A percentile compares a stretch with the other conserved stretches of the same genome.
These are phyloP conservation scores for Drosophila simulans DNA, from an alignment of 1,140 invertebrate genomes.

Conservation along the genomic window DNA sequence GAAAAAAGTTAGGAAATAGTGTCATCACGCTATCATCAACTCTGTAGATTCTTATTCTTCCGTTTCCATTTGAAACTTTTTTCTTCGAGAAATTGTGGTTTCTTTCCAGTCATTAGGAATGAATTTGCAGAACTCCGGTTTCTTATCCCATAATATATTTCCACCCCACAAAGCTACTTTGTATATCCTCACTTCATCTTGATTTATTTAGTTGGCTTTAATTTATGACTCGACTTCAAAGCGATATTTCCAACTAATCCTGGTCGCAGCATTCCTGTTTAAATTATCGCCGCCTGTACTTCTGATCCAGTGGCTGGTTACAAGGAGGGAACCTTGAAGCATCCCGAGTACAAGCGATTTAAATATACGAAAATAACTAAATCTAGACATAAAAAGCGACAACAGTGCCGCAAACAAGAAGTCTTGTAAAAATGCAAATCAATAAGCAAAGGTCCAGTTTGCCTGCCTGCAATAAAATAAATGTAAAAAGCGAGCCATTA, in stretches of 20 bases:
- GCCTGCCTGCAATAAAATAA: constrained; percentile 75
- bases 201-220: constrained; percentile 43
- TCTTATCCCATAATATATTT: constrained; percentile 26
- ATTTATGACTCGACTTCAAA: constrained; percentile 44
- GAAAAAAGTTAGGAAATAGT: background rate
- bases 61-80: no score
- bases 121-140: background rate
- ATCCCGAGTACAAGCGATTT: constrained; percentile 61
- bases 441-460: constrained; percentile 72
- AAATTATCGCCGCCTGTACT: constrained; percentile 41
- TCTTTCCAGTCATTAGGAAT: no score
- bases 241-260: constrained; percentile 45
- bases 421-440: constrained; percentile 82
- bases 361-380: constrained; percentile 80
- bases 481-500: constrained; percentile 56
- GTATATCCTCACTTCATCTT: constrained; percentile 37
- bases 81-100: no score
- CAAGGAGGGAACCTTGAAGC: constrained; percentile 23
- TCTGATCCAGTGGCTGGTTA: constrained; percentile 43
- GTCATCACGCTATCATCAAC: background rate
- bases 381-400: constrained; percentile 58
- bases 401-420: constrained; percentile 55
- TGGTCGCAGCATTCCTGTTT: constrained; percentile 36
- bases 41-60: no score
- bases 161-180: background rate